Conservation (phyloP, 2,797 vertebrate genomes). For the Leptoclinus maculatus region DNA sequence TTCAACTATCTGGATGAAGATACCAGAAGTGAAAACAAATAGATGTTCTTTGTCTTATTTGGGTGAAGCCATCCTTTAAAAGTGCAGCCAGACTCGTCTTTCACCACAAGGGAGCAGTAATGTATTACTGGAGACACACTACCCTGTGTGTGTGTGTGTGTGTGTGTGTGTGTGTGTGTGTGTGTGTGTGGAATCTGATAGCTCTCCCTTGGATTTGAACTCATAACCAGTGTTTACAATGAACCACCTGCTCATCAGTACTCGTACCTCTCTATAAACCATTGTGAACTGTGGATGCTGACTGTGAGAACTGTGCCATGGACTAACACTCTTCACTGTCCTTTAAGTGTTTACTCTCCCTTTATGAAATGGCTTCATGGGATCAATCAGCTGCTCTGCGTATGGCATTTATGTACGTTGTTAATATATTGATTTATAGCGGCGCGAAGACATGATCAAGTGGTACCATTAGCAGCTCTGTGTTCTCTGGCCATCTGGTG, state of each 20-base stretch:
- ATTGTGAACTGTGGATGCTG: slow-evolving; percentile 42
- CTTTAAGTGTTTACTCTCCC: slow-evolving; percentile 57
- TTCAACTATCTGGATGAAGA: neutral
- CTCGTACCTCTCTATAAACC: slow-evolving; percentile 14
- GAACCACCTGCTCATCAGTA: slow-evolving; percentile 21
- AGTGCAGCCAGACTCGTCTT: slow-evolving; percentile 4
- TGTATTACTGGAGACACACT: slow-evolving; percentile 40
- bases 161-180: slow-evolving; percentile 6
- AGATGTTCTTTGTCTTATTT: neutral
- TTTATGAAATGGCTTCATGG: slow-evolving; percentile 54
- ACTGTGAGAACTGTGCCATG: slow-evolving; percentile 11
- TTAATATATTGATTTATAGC: slow-evolving; percentile 71
- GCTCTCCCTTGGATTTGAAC: slow-evolving; percentile 11
- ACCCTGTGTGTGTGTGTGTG: neutral
- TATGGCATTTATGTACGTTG: slow-evolving; percentile 55
- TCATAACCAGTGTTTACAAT: slow-evolving; percentile 34
- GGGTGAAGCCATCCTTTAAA: neutral
- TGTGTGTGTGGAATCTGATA: slow-evolving; percentile 5
- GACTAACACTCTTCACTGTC: slow-evolving; percentile 40
- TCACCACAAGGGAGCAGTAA: slow-evolving; percentile 75
- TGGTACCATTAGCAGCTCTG: slow-evolving; percentile 63
- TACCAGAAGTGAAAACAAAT: neutral
- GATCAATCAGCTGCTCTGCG: slow-evolving; percentile 54
- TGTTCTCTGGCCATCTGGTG: slow-evolving; percentile 72
- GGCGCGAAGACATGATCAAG: slow-evolving; percentile 71